A percentile compares a stretch with the other conserved stretches of the same genome.
phyloP scores from a whole-genome alignment of 2,888 invertebrate species.

The Dorcus hopei region DNA sequence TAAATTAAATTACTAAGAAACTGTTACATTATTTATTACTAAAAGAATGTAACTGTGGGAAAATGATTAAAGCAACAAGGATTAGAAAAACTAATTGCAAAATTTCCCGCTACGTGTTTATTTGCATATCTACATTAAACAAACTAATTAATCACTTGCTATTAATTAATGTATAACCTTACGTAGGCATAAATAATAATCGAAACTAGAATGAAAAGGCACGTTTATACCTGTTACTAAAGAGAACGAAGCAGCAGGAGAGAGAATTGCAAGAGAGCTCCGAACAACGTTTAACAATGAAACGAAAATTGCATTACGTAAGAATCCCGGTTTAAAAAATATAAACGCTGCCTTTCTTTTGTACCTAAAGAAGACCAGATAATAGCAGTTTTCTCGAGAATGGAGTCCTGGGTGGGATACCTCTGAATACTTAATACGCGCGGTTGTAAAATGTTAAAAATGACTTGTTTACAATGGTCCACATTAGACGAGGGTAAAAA shows the following conservation, averaged over 20 bases:
- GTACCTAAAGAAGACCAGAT: conserved; percentile 14
- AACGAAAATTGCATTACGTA: conserved; percentile 6
- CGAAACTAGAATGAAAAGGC: too few species aligned
- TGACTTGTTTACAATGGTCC: conserved; percentile 40
- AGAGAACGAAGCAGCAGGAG: too few species aligned
- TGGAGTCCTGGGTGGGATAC: conserved; percentile 10
- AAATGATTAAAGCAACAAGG: background rate
- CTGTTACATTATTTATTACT: background rate
- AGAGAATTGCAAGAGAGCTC: too few species aligned
- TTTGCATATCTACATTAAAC: background rate
- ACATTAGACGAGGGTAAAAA: conserved; percentile 39
- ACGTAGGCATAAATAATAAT: background rate
- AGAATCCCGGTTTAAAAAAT: conserved; percentile 1
- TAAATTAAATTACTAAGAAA: background rate
- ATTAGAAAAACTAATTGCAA: background rate
- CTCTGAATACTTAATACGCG: conserved; percentile 25
- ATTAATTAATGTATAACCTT: background rate
- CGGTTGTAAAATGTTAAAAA: conserved; percentile 33
- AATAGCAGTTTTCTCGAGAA: background rate
- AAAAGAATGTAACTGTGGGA: background rate
- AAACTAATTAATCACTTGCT: background rate
- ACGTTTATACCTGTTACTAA: too few species aligned
- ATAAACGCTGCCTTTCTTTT: conserved; percentile 27
- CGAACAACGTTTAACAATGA: background rate
- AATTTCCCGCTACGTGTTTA: background rate